phyloP scores from a whole-genome alignment of 2,797 vertebrate genomes.

The Neosilurus mollespiculum region DNA sequence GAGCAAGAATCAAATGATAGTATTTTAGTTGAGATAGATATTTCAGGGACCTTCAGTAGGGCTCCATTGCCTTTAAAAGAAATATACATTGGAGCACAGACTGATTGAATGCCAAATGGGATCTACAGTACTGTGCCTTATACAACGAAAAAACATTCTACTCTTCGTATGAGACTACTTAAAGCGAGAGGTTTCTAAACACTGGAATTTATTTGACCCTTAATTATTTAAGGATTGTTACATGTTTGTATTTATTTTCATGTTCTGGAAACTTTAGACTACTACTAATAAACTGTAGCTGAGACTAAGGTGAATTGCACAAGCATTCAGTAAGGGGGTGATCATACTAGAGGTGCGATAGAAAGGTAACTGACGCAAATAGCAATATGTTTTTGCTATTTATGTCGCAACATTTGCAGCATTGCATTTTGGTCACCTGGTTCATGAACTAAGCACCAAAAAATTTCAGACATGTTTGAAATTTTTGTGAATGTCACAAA shows the following conservation, averaged over 20 bases:
- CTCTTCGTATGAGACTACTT: conserved; percentile 72
- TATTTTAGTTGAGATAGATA: conserved; percentile 3
- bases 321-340: background rate
- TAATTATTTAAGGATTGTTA: conserved; percentile 50
- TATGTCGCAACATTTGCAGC: no score
- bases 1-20: background rate
- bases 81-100: conserved; percentile 53
- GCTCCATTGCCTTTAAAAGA: conserved; percentile 48
- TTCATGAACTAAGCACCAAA: no score
- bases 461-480: no score
- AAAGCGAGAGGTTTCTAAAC: conserved; percentile 60
- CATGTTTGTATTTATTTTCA: conserved; percentile 36
- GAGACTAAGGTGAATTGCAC: conserved; percentile 4
- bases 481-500: no score
- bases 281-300: conserved; percentile 24
- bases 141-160: conserved; percentile 56
- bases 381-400: no score
- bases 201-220: conserved; percentile 64
- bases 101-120: conserved; percentile 53
- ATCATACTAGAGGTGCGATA: no score
- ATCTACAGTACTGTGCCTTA: conserved; percentile 65
- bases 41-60: conserved; percentile 11
- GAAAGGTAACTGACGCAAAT: no score
- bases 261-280: conserved; percentile 20
- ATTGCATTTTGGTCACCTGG: no score